Evolutionary conservation across 1,140 invertebrate genomes (phyloP).

Genomic region (Trichomalopsis sarcophagae): DNA sequence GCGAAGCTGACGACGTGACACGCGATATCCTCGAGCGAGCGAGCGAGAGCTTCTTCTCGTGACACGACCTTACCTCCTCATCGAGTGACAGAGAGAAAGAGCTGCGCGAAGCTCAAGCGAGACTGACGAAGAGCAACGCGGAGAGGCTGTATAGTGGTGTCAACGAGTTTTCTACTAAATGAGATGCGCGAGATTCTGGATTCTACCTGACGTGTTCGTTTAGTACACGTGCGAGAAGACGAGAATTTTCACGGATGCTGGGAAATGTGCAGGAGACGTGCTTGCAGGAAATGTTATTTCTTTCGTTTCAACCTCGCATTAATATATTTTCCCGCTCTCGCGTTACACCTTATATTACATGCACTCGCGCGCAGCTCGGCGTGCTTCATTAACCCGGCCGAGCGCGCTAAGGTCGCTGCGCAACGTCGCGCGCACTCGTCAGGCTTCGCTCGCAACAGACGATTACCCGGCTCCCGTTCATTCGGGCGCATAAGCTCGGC

Average conservation of each 20-base stretch:
- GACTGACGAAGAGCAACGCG: not conserved
- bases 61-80: not conserved
- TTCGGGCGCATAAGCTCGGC: slow-evolving; percentile 45
- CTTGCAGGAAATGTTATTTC: not conserved
- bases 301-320: not conserved
- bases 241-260: too few relatives aligned
- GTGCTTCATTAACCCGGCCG: slow-evolving; percentile 30
- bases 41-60: not conserved
- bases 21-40: not conserved
- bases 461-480: slow-evolving; percentile 53
- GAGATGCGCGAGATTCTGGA: not conserved
- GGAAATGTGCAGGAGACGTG: not conserved
- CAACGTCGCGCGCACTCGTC: not conserved
- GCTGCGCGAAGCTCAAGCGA: not conserved
- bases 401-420: not conserved
- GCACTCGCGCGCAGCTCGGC: not conserved
- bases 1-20: slow-evolving; percentile 32
- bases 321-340: not conserved
- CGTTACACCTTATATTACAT: not conserved
- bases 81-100: slow-evolving; percentile 12
- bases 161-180: slow-evolving; percentile 1
- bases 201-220: not conserved
- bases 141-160: not conserved
- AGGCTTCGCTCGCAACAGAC: slow-evolving; percentile 38
- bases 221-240: not conserved